A percentile compares a stretch with the other conserved stretches of the same genome.
These are phyloP conservation scores for Bolinopsis microptera DNA, from an alignment of 37 sponge, comb jelly and placozoan species.

Conservation along the genomic window DNA sequence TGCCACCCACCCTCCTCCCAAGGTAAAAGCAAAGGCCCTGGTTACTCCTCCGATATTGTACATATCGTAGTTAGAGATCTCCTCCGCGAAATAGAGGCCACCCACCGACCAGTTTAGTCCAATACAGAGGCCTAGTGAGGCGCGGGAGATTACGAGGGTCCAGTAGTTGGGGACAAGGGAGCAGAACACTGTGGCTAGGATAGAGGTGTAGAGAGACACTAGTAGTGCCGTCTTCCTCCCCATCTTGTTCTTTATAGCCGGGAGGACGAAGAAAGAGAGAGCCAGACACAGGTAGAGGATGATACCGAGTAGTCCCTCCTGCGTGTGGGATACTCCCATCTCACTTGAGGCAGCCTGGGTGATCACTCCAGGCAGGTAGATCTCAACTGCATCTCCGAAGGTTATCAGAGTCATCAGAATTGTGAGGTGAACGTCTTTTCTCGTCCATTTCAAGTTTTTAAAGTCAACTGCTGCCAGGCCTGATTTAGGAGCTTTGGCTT, in stretches of 20 bases:
- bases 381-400: no score
- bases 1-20: not conserved
- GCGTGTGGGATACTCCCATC: not conserved
- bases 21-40: not conserved
- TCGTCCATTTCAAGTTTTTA: not conserved
- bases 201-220: not conserved
- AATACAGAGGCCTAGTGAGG: not conserved
- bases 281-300: no score
- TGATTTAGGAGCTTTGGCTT: no score
- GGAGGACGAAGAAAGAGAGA: no score
- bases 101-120: not conserved
- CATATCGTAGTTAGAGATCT: not conserved
- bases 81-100: not conserved
- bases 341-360: no score
- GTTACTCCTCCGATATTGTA: not conserved
- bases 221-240: not conserved
- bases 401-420: not conserved
- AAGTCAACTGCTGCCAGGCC: constrained; percentile 2
- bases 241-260: not conserved
- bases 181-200: not conserved
- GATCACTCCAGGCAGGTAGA: no score
- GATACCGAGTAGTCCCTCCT: no score
- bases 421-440: not conserved
- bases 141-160: not conserved
- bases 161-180: constrained; percentile 1